These are phyloP conservation scores for Drosophila recens DNA, from an alignment of 2,888 invertebrate genomes.

Conservation along the genomic window DNA sequence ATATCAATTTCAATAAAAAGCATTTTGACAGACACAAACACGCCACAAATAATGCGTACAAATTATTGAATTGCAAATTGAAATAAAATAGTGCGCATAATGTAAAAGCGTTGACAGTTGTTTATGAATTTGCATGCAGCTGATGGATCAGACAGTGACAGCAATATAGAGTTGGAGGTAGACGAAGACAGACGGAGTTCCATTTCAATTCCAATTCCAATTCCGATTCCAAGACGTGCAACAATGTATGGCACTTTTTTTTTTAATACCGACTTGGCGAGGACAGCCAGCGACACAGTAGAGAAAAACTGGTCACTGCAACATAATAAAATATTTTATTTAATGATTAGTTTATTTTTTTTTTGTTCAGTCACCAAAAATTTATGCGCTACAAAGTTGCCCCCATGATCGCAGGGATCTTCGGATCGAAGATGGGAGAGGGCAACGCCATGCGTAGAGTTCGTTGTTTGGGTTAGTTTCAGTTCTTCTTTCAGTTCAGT, in stretches of 20 bases:
- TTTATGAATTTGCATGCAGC: conserved; percentile 71
- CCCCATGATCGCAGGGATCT: background rate
- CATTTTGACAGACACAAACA: conserved; percentile 63
- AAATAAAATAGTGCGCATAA: conserved; percentile 71
- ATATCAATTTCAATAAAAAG: conserved; percentile 78
- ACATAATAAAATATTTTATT: conserved; percentile 82
- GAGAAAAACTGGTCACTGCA: conserved; percentile 65
- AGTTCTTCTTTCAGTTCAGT: background rate
- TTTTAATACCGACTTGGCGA: conserved; percentile 11
- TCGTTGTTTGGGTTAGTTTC: conserved; percentile 55
- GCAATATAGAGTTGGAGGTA: conserved; percentile 8
- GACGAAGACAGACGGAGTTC: conserved; percentile 34
- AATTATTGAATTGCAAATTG: conserved; percentile 80
- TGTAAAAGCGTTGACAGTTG: conserved; percentile 70
- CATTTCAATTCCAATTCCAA: conserved; percentile 32
- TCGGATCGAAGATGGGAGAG: conserved; percentile 15
- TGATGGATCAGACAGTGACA: conserved; percentile 32
- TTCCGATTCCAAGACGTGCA: conserved; percentile 50
- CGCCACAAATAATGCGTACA: conserved; percentile 70
- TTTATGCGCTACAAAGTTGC: conserved; percentile 66
- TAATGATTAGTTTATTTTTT: conserved; percentile 73
- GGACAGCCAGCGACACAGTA: conserved; percentile 8
- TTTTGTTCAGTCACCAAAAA: conserved; percentile 65
- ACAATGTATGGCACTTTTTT: conserved; percentile 68
- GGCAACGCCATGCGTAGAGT: conserved; percentile 19